Evolutionary conservation across 2,797 vertebrate genomes (phyloP).

Genomic region (Ceyx erithaca): DNA sequence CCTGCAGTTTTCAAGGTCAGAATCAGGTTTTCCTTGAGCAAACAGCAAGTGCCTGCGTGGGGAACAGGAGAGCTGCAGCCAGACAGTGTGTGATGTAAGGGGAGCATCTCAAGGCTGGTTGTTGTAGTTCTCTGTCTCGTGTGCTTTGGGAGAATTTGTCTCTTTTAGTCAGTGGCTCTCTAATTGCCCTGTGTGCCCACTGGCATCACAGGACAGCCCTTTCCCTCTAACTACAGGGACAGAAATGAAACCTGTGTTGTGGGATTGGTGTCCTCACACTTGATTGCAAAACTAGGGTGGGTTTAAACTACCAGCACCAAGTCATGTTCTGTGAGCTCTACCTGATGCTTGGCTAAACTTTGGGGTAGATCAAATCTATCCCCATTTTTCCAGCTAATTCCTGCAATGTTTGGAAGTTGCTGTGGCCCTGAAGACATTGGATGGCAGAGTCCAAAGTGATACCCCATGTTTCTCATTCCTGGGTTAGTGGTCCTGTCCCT

Average conservation of each 20-base stretch:
- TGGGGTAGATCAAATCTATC: neutral
- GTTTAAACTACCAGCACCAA: neutral
- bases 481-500: neutral
- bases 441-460: neutral
- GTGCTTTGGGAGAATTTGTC: neutral
- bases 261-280: neutral
- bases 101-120: fast-evolving
- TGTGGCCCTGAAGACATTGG: neutral
- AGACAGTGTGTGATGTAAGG: fast-evolving
- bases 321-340: neutral
- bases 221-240: neutral
- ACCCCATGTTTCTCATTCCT: fast-evolving
- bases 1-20: slow-evolving; percentile 6
- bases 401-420: neutral
- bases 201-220: fast-evolving
- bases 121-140: fast-evolving
- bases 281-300: neutral
- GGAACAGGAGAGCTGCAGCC: neutral
- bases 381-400: neutral
- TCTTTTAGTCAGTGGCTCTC: neutral
- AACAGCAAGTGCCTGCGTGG: neutral
- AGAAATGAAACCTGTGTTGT: neutral
- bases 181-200: fast-evolving
- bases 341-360: neutral
- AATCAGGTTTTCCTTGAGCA: neutral